Conservation (phyloP, 35 echinoderm and acorn worm species). For the Eucidaris tribuloides region DNA sequence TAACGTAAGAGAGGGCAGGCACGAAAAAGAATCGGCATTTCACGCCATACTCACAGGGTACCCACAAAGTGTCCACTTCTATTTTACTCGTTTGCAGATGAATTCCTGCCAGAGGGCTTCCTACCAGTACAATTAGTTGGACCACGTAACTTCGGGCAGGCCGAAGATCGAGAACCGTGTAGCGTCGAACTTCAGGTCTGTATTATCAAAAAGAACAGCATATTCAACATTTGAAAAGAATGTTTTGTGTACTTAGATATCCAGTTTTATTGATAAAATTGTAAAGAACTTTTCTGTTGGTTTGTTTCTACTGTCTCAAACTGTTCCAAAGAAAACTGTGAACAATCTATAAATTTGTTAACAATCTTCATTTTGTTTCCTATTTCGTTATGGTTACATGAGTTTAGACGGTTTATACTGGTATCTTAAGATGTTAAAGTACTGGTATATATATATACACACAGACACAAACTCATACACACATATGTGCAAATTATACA, state of each 20-base stretch:
- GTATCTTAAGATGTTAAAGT: too few relatives aligned
- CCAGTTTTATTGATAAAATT: background rate
- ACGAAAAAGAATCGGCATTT: too few relatives aligned
- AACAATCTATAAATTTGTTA: too few relatives aligned
- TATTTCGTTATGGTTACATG: too few relatives aligned
- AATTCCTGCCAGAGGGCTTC: constrained; percentile 34
- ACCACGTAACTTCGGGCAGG: constrained; percentile 85
- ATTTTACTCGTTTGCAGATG: constrained; percentile 83
- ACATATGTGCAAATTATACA: too few relatives aligned
- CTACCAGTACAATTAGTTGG: constrained; percentile 75
- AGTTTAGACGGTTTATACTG: too few relatives aligned
- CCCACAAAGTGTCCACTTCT: constrained; percentile 73
- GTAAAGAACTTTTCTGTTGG: background rate
- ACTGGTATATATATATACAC: too few relatives aligned
- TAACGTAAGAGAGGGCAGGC: too few relatives aligned
- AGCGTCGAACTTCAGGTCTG: constrained; percentile 47
- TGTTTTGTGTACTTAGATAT: background rate
- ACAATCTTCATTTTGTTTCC: too few relatives aligned
- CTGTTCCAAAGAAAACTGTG: too few relatives aligned
- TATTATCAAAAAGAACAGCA: background rate
- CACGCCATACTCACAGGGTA: constrained; percentile 92
- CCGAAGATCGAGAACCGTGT: constrained; percentile 67
- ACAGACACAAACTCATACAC: too few relatives aligned
- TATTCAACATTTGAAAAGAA: background rate
- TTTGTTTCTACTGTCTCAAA: background rate